These are phyloP conservation scores for Scaptomyza cyrtandrae DNA, from an alignment of 2,888 invertebrate species.

Conservation along the genomic window DNA sequence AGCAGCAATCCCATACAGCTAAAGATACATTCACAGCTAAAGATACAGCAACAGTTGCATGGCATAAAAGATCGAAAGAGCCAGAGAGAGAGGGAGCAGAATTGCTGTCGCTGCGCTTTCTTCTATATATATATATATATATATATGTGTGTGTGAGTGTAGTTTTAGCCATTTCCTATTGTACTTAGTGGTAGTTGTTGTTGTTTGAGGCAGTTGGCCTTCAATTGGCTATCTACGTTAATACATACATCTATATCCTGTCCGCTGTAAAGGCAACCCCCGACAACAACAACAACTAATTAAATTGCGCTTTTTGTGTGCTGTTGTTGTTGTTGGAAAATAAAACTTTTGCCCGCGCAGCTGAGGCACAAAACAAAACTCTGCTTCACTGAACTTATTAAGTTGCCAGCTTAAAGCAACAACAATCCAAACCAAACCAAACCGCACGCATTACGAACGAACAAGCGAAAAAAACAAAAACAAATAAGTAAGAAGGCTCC, in stretches of 20 bases:
- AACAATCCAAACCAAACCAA: not conserved
- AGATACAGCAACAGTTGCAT: conserved; percentile 20
- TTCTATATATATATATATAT: not conserved
- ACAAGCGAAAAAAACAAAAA: not conserved
- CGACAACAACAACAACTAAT: conserved; percentile 60
- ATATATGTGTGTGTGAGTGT: not conserved
- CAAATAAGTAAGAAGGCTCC: no score
- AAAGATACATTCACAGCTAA: conserved; percentile 14
- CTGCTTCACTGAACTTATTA: conserved; percentile 45
- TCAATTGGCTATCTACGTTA: conserved; percentile 47
- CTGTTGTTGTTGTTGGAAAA: no score
- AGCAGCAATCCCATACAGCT: conserved; percentile 27
- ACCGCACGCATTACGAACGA: not conserved
- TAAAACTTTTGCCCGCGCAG: conserved; percentile 12
- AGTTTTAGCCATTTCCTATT: conserved; percentile 26
- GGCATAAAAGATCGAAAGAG: conserved; percentile 7
- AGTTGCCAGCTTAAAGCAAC: conserved; percentile 56
- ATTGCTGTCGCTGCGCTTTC: conserved; percentile 2
- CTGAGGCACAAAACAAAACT: conserved; percentile 5
- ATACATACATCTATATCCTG: conserved; percentile 37
- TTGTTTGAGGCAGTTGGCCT: conserved; percentile 52
- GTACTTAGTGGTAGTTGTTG: conserved; percentile 15
- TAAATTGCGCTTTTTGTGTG: conserved; percentile 68
- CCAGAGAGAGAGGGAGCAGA: no score
- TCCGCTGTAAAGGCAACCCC: conserved; percentile 40